A percentile compares a stretch with the other conserved stretches of the same genome.
Evolutionary conservation across 2,113 vertebrate species (phyloP).

Genomic region (Cinclus mexicanus): DNA sequence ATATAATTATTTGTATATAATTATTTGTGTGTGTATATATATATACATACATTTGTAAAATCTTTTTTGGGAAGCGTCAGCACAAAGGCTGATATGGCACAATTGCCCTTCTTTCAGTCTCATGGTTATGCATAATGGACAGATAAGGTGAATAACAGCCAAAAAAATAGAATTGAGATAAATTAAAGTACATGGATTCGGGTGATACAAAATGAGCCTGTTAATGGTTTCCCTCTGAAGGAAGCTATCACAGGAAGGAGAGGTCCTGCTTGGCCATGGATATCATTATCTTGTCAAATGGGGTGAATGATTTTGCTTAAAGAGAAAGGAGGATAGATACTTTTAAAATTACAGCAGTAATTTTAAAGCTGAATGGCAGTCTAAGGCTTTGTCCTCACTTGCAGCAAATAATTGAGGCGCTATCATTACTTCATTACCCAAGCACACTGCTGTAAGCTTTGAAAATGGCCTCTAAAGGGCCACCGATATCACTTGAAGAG

Average conservation of each 20-base stretch:
- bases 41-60: neutral
- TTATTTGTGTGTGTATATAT: neutral
- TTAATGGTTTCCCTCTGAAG: neutral
- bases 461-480: conserved; percentile 11
- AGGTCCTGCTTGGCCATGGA: neutral
- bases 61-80: neutral
- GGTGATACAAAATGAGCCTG: neutral
- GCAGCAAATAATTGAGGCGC: conserved; percentile 4
- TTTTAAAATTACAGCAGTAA: conserved; percentile 27
- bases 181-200: neutral
- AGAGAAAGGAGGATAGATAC: neutral
- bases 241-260: neutral
- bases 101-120: neutral
- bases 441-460: neutral
- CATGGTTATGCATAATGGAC: neutral
- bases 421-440: conserved; percentile 13
- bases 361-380: conserved; percentile 22
- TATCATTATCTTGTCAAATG: neutral
- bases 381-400: neutral
- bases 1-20: neutral
- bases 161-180: neutral
- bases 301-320: neutral
- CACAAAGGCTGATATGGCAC: neutral
- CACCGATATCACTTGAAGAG: neutral
- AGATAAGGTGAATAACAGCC: neutral